A percentile compares a stretch with the other conserved stretches of the same genome.
These are phyloP conservation scores for Tupaia chinensis DNA, from an alignment of 2,113 vertebrate species.

Conservation along the genomic window DNA sequence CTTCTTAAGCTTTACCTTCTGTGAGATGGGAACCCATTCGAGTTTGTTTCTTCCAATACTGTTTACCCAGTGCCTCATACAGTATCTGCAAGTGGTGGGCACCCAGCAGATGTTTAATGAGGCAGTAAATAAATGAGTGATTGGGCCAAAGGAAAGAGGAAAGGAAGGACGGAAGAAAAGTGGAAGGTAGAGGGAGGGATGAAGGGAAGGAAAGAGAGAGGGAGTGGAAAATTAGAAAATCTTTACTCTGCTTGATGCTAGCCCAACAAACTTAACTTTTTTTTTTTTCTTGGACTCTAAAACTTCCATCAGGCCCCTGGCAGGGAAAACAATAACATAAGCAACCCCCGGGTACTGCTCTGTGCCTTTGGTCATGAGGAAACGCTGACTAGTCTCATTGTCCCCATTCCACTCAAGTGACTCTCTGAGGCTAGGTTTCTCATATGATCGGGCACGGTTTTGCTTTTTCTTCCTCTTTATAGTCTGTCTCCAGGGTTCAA, in stretches of 20 bases:
- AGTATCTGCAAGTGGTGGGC: not conserved
- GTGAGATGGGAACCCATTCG: not conserved
- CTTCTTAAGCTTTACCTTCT: conserved; percentile 10
- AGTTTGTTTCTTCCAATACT: not conserved
- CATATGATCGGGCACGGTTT: not conserved
- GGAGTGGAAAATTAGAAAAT: not conserved
- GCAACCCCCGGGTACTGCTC: not conserved
- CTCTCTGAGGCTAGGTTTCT: not conserved
- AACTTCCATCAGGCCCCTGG: not conserved
- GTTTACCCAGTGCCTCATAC: not conserved
- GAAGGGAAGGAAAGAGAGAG: too few species aligned
- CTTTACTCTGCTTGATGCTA: not conserved
- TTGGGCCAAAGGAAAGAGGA: not conserved
- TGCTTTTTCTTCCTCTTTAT: not conserved
- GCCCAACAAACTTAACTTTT: not conserved
- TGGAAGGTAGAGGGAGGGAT: not conserved
- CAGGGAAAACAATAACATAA: not conserved
- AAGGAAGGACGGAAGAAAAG: not conserved
- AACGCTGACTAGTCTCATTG: not conserved
- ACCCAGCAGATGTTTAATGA: not conserved
- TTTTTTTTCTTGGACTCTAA: not conserved
- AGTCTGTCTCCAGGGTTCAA: not conserved
- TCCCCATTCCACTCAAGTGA: not conserved
- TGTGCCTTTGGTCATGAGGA: not conserved
- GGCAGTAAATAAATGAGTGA: not conserved